phyloP scores from a whole-genome alignment of 2,797 vertebrate genomes.

The Acomys russatus region DNA sequence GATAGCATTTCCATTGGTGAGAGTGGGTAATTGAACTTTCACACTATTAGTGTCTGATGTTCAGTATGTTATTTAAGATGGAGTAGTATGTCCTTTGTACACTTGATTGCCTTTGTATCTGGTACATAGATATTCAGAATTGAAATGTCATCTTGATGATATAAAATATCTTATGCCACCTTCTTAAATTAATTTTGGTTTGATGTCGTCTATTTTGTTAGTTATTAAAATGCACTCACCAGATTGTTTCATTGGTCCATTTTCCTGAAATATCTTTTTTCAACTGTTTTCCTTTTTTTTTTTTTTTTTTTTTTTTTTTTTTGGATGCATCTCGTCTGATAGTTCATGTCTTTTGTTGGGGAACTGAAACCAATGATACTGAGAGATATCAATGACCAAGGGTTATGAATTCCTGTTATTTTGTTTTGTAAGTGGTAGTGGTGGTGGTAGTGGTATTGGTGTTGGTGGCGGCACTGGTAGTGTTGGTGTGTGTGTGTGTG shows the following conservation, averaged over 20 bases:
- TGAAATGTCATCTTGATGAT: not conserved
- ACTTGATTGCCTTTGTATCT: not conserved
- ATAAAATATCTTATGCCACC: not conserved
- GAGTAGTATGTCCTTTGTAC: not conserved
- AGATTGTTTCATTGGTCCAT: too few relatives aligned
- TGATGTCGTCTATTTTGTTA: not conserved
- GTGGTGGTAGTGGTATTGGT: not conserved
- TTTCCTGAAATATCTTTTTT: too few relatives aligned
- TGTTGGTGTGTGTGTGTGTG: too few relatives aligned
- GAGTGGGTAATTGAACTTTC: not conserved
- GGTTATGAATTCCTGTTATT: not conserved
- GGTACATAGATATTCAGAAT: not conserved
- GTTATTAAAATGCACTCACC: not conserved
- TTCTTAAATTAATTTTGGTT: too few relatives aligned
- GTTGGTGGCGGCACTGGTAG: too few relatives aligned
- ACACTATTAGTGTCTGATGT: not conserved
- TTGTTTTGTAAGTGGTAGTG: not conserved
- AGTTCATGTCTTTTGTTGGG: not conserved
- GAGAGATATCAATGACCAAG: not conserved
- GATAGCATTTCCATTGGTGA: not conserved
- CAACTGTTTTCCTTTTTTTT: too few relatives aligned
- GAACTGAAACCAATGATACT: not conserved
- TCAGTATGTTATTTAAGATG: not conserved
- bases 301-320: too few relatives aligned
- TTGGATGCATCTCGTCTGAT: not conserved